Evolutionary conservation across 2,113 vertebrate species (phyloP).

Genomic region (Microtus oregoni): DNA sequence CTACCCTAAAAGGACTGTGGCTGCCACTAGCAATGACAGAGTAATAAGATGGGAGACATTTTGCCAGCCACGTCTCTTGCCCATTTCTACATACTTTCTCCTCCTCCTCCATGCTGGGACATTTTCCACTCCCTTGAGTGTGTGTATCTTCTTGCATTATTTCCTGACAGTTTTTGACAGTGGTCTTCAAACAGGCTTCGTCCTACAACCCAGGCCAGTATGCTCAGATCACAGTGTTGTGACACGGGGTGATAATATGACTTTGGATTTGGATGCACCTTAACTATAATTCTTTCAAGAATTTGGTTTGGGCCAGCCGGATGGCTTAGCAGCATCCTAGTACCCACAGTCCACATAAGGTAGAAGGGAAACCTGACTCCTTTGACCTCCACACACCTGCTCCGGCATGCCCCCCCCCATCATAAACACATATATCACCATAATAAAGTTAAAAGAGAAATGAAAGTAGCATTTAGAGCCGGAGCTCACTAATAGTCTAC

Average conservation of each 20-base stretch:
- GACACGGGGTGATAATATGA: neutral
- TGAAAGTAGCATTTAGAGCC: neutral
- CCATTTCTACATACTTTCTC: neutral
- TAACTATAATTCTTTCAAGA: neutral
- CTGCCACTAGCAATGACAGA: neutral
- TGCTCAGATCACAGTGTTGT: neutral
- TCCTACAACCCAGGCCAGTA: neutral
- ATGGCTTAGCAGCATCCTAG: neutral
- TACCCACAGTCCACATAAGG: neutral
- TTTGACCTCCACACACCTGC: neutral
- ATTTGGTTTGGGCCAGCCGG: neutral
- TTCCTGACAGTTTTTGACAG: neutral
- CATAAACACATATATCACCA: neutral
- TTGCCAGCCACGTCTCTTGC: neutral
- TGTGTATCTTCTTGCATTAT: neutral
- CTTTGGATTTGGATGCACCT: neutral
- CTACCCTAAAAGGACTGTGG: neutral
- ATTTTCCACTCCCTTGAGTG: neutral
- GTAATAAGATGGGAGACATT: neutral
- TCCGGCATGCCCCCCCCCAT: neutral
- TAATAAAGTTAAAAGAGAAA: neutral
- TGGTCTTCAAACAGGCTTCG: neutral
- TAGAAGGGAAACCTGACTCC: neutral
- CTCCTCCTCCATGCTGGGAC: neutral
- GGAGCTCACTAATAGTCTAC: neutral